Evolutionary conservation across 2,113 vertebrate genomes (phyloP).

Genomic region (Ceratotherium simum): DNA sequence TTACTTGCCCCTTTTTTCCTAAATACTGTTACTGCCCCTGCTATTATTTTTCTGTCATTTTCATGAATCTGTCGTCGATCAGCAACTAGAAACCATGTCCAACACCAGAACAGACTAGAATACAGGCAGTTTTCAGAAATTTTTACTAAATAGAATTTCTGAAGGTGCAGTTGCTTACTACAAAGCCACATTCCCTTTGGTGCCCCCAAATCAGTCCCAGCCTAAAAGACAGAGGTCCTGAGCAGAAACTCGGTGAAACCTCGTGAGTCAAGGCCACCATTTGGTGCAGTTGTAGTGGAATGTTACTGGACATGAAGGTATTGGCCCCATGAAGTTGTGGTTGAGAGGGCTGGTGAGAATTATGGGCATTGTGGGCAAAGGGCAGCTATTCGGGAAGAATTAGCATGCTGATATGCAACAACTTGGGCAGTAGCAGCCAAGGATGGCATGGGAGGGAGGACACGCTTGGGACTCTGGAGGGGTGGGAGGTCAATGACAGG

Average conservation of each 20-base stretch:
- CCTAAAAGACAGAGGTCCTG: background rate
- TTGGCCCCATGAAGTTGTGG: background rate
- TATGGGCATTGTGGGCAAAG: background rate
- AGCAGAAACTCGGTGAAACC: background rate
- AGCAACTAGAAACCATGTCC: background rate
- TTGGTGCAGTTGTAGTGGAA: background rate
- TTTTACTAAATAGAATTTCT: background rate
- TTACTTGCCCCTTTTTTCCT: background rate
- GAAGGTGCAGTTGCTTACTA: background rate
- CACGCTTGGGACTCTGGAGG: background rate
- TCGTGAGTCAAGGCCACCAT: background rate
- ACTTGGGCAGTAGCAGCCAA: background rate
- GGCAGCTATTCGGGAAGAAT: background rate
- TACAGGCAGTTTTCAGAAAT: background rate
- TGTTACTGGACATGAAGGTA: background rate
- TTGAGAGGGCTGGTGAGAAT: background rate
- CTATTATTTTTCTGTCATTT: slow-evolving; percentile 3
- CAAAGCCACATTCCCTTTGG: background rate
- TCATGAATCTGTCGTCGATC: background rate
- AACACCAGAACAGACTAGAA: background rate
- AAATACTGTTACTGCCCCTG: background rate
- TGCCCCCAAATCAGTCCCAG: background rate
- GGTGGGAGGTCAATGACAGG: background rate
- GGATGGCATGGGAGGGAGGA: background rate
- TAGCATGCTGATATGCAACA: too few relatives aligned